Conservation (phyloP, 2,888 invertebrate genomes). For the Criorhina ranunculi region DNA sequence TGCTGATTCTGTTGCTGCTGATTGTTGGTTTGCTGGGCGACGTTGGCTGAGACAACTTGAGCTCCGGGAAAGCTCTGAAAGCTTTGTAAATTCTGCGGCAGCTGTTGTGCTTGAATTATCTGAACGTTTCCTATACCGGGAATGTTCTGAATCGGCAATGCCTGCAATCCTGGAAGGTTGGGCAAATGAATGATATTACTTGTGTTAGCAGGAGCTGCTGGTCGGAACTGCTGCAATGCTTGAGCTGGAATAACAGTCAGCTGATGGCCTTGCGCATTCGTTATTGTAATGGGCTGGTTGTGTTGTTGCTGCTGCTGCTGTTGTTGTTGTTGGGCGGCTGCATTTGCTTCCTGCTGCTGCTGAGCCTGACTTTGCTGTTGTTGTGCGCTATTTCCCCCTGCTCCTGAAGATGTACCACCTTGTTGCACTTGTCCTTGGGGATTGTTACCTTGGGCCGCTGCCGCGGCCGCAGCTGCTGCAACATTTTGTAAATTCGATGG, state of each 20-base stretch:
- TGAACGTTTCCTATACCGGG: slow-evolving; percentile 93
- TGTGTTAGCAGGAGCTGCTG: slow-evolving; percentile 77
- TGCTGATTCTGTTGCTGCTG: slow-evolving; percentile 79
- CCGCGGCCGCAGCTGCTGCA: slow-evolving; percentile 76
- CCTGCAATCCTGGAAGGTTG: slow-evolving; percentile 85
- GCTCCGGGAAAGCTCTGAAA: slow-evolving; percentile 75
- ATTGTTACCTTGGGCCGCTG: slow-evolving; percentile 68
- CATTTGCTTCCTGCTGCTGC: slow-evolving; percentile 69
- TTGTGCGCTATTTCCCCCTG: slow-evolving; percentile 41
- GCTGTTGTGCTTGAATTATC: slow-evolving; percentile 85
- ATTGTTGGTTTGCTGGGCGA: slow-evolving; percentile 77
- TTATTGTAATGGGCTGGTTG: slow-evolving; percentile 88
- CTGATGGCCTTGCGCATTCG: slow-evolving; percentile 91
- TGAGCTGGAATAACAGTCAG: slow-evolving; percentile 93
- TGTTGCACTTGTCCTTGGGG: slow-evolving; percentile 51
- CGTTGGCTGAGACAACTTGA: slow-evolving; percentile 63
- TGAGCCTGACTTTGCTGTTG: slow-evolving; percentile 74
- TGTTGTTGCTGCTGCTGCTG: slow-evolving; percentile 80
- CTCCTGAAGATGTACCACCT: slow-evolving; percentile 49
- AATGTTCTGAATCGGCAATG: slow-evolving; percentile 91
- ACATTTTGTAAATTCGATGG: slow-evolving; percentile 81
- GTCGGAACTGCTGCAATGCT: slow-evolving; percentile 85
- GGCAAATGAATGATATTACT: slow-evolving; percentile 82
- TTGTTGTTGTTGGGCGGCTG: slow-evolving; percentile 59
- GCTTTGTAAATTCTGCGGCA: slow-evolving; percentile 83